Evolutionary conservation across 2,797 vertebrate species (phyloP).

Genomic region (Psittacula derbiana): DNA sequence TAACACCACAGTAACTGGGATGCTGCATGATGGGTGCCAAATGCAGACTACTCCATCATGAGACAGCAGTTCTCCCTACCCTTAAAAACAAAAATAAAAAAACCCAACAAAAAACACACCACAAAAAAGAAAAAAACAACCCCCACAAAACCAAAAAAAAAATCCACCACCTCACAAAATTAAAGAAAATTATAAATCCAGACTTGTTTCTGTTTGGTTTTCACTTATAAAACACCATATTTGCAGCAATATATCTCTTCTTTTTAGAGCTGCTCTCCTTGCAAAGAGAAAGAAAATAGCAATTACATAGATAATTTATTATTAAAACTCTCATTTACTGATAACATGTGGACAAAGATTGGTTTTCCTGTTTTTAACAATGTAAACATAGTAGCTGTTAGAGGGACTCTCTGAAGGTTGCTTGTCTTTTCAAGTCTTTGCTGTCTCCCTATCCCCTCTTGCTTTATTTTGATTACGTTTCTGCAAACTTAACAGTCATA

Average conservation of each 20-base stretch:
- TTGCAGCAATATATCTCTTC: background rate
- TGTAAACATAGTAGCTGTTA: background rate
- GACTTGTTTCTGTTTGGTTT: background rate
- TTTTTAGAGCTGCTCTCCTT: background rate
- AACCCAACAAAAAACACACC: fast-evolving
- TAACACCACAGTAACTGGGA: background rate
- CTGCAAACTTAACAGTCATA: background rate
- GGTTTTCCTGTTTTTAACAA: background rate
- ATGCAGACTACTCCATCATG: background rate
- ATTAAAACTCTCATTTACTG: background rate
- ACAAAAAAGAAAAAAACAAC: background rate
- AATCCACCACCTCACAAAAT: background rate
- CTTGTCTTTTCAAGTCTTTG: background rate
- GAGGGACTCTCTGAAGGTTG: background rate
- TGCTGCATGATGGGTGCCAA: background rate
- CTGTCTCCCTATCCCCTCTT: background rate
- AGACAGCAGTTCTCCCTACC: background rate
- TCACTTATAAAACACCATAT: background rate
- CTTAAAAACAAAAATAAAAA: fast-evolving
- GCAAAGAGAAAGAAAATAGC: background rate
- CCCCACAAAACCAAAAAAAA: background rate
- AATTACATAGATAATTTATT: background rate
- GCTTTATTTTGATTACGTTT: background rate
- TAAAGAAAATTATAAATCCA: background rate
- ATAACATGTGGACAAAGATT: background rate